A percentile compares a stretch with the other conserved stretches of the same genome.
phyloP scores from a whole-genome alignment of 1,140 invertebrate genomes.

The Lucilia sericata region DNA sequence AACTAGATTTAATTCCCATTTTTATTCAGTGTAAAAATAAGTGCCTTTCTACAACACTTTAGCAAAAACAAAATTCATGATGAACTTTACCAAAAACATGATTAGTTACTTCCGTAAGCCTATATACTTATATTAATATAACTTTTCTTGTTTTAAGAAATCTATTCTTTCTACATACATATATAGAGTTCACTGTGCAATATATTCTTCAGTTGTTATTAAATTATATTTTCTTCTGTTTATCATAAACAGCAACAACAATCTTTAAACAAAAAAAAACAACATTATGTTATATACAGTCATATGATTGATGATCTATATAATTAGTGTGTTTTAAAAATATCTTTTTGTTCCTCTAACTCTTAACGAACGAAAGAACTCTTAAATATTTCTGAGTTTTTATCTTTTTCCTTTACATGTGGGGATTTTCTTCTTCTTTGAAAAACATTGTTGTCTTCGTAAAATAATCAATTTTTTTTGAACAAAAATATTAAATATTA shows the following conservation, averaged over 20 bases:
- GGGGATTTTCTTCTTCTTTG: too few relatives aligned
- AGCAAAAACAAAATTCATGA: background rate
- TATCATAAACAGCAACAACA: background rate
- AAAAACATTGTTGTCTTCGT: too few relatives aligned
- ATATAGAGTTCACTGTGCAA: background rate
- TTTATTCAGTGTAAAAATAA: slow-evolving; percentile 77
- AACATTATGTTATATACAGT: background rate
- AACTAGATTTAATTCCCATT: slow-evolving; percentile 79
- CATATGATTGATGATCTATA: background rate
- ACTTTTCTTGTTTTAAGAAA: too few relatives aligned
- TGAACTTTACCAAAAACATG: too few relatives aligned
- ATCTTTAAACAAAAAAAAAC: too few relatives aligned
- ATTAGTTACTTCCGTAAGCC: too few relatives aligned
- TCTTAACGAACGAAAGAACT: too few relatives aligned
- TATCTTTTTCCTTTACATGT: too few relatives aligned
- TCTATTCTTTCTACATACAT: background rate
- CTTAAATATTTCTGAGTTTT: too few relatives aligned
- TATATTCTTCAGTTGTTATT: background rate
- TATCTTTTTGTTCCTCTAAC: background rate
- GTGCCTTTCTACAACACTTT: slow-evolving; percentile 3
- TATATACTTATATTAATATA: too few relatives aligned
- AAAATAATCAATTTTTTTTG: too few relatives aligned
- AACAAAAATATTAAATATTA: too few relatives aligned
- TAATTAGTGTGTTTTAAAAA: background rate
- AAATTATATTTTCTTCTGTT: background rate